A percentile compares a stretch with the other conserved stretches of the same genome.
phyloP scores from a whole-genome alignment of 2,888 invertebrate species.

The Phengaris arion region DNA sequence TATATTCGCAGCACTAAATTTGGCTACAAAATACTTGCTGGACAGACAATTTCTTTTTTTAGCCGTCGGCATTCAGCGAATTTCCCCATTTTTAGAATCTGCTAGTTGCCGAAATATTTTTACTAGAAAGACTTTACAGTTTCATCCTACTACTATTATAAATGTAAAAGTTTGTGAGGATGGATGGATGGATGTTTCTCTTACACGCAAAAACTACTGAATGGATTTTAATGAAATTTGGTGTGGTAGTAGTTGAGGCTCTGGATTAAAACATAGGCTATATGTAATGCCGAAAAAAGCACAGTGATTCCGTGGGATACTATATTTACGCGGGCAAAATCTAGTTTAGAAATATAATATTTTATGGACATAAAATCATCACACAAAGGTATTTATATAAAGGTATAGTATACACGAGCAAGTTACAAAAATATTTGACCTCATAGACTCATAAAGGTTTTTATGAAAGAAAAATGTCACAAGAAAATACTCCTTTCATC shows the following conservation, averaged over 20 bases:
- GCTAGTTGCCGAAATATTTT: background rate
- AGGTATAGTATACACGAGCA: background rate
- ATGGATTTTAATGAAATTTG: too few relatives aligned
- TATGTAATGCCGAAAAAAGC: too few relatives aligned
- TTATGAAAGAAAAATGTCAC: constrained; percentile 17
- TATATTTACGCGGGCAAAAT: too few relatives aligned
- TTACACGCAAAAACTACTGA: too few relatives aligned
- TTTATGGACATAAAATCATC: background rate
- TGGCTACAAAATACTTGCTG: background rate
- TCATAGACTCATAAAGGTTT: constrained; percentile 3
- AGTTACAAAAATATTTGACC: background rate
- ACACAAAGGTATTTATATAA: too few relatives aligned
- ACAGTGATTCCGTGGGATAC: too few relatives aligned
- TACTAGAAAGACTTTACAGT: too few relatives aligned
- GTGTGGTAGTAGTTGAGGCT: too few relatives aligned
- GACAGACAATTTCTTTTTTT: background rate
- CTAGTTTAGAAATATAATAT: background rate
- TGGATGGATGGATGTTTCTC: too few relatives aligned
- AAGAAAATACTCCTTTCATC: constrained; percentile 30
- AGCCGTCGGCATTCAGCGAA: background rate
- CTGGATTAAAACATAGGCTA: too few relatives aligned
- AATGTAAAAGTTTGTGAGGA: too few relatives aligned
- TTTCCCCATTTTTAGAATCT: background rate
- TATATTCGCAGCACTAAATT: constrained; percentile 20
- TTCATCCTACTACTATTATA: too few relatives aligned